phyloP scores from a whole-genome alignment of 2,113 vertebrate genomes.

The Heterotis niloticus region DNA sequence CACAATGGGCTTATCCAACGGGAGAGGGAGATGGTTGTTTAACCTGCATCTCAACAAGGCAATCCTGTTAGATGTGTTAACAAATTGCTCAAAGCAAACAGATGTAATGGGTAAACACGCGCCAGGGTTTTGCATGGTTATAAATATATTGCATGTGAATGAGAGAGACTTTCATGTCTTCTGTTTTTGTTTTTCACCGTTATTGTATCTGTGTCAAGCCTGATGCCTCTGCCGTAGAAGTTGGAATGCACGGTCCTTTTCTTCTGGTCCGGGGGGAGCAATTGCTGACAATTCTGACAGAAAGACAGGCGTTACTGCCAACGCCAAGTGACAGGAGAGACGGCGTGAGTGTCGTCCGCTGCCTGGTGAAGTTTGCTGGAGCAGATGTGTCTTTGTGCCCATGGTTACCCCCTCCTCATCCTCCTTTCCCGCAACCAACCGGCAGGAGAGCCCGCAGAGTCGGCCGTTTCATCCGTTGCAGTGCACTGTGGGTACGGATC shows the following conservation, averaged over 20 bases:
- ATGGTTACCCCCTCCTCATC: neutral
- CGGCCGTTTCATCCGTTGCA: slow-evolving; percentile 22
- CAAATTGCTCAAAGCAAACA: neutral
- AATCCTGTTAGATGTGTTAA: neutral
- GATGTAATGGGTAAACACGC: slow-evolving; percentile 35
- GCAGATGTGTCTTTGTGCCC: slow-evolving; percentile 16
- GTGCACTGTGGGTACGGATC: slow-evolving; percentile 22
- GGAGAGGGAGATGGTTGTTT: slow-evolving; percentile 34
- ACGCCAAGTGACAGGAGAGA: slow-evolving; percentile 39
- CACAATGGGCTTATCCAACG: slow-evolving; percentile 50
- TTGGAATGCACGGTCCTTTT: slow-evolving; percentile 39
- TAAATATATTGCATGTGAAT: slow-evolving; percentile 59
- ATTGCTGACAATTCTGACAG: slow-evolving; percentile 40
- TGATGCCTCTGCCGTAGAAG: slow-evolving; percentile 54
- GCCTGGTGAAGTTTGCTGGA: slow-evolving; percentile 27
- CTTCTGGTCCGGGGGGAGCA: slow-evolving; percentile 39
- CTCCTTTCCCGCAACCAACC: slow-evolving; percentile 29
- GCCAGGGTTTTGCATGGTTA: slow-evolving; percentile 57
- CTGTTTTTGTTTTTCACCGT: slow-evolving; percentile 34
- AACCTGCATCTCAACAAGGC: neutral
- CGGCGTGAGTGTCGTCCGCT: slow-evolving; percentile 27
- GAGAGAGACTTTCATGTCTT: slow-evolving; percentile 43
- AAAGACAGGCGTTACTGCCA: slow-evolving; percentile 40
- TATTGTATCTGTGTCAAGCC: slow-evolving; percentile 26
- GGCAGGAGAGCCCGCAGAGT: neutral